Conservation (phyloP, 2,113 vertebrate species). For the Indri indri region DNA sequence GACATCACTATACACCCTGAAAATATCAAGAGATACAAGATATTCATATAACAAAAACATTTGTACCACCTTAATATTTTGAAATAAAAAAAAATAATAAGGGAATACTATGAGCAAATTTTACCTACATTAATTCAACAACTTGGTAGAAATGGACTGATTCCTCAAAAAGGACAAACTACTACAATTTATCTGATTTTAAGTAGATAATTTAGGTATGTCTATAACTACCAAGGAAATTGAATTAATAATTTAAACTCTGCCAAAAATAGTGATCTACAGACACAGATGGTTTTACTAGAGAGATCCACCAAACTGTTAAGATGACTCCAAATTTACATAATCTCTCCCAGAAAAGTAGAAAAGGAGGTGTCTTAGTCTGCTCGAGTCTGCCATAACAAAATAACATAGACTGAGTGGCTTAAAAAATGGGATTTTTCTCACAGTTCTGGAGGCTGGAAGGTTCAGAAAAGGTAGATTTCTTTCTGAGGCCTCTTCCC, state of each 20-base stretch:
- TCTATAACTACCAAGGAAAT: neutral
- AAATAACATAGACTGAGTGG: neutral
- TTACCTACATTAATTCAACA: neutral
- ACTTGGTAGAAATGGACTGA: neutral
- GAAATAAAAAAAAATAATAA: neutral
- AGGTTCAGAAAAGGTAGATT: neutral
- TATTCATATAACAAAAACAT: too few relatives aligned
- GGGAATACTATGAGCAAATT: neutral
- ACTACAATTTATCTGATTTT: neutral
- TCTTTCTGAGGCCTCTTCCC: neutral
- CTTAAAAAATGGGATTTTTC: neutral
- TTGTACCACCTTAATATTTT: too few relatives aligned
- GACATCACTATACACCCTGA: neutral
- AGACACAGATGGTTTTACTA: neutral
- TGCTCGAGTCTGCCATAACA: neutral
- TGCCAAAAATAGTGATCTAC: neutral
- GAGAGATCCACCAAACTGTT: neutral
- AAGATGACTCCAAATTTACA: neutral
- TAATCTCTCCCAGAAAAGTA: neutral
- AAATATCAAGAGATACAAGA: neutral
- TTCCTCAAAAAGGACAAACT: neutral
- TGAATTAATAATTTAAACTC: neutral
- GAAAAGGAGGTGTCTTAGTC: neutral
- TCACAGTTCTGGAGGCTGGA: neutral
- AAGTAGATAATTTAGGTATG: neutral